phyloP scores from a whole-genome alignment of 2,888 invertebrate species.

The Lithosia quadra region DNA sequence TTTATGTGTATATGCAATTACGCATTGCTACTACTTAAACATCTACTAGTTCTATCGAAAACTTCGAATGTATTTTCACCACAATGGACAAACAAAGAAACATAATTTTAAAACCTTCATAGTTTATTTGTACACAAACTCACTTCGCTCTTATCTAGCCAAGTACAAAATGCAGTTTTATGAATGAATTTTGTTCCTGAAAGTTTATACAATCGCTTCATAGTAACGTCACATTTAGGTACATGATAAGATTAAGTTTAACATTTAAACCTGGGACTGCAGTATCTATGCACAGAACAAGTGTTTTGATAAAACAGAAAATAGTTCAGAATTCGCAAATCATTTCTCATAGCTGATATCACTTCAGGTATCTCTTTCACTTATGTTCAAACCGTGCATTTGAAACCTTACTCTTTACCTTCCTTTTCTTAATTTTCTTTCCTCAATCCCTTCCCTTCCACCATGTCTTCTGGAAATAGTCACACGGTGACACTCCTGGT shows the following conservation, averaged over 20 bases:
- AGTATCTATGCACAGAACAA: slow-evolving; percentile 2
- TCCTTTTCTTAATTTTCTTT: too few species aligned
- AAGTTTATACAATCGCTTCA: slow-evolving; percentile 53
- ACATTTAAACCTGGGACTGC: slow-evolving; percentile 37
- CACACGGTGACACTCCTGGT: too few species aligned
- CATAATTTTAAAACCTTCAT: not conserved
- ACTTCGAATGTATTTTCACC: too few species aligned
- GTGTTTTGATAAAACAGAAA: slow-evolving; percentile 6
- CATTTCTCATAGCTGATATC: not conserved
- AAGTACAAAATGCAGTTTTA: slow-evolving; percentile 18
- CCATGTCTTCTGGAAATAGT: too few species aligned
- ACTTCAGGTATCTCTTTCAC: not conserved
- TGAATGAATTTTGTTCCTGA: slow-evolving; percentile 49
- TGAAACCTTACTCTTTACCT: too few species aligned
- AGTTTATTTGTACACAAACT: not conserved
- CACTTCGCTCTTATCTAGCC: not conserved
- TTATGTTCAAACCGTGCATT: too few species aligned
- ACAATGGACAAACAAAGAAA: not conserved
- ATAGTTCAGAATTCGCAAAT: not conserved
- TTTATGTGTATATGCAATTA: too few species aligned
- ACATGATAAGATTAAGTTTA: slow-evolving; percentile 49
- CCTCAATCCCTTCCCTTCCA: too few species aligned
- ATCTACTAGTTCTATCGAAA: too few species aligned
- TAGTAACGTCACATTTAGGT: slow-evolving; percentile 42
- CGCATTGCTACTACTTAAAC: too few species aligned